Evolutionary conservation across 2,113 vertebrate genomes (phyloP), one percentile per base, ranked within the genome.

Genomic region (Odobenus rosmarus): DNA sequence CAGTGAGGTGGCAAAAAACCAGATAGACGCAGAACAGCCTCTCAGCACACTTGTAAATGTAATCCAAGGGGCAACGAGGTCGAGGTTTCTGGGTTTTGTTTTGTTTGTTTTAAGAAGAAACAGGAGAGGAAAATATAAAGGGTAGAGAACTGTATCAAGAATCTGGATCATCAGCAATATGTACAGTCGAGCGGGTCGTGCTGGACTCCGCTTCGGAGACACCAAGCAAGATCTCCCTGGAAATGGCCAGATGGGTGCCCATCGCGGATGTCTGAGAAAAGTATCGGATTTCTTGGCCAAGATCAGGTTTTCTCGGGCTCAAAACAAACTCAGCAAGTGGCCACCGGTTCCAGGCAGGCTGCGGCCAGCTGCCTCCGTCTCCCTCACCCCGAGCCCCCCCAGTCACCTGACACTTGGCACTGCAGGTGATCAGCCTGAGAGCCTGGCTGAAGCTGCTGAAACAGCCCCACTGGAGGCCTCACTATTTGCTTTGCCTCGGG

Each of bases 401-500:
- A 1, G 87, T 46, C 55, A 26, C 59, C 7, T 39, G 59, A 79
- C 83, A 26, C 23, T 62, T 15, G 31, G n/a, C 23, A 2, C 36
- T 4, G 80, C n/a, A 67, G 51, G 61, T 46, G 79, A 62, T 18
- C 1, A 0, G 83, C 51, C 82, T 11, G 42, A 51, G 7, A 62
- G 69, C 19, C 62, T 0, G 31, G 62, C 62, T 28, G 49, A 51
- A 46, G 53, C 51, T 28, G 10, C 53, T 26, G 18, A 33, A 95
- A 51, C 10, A 42, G 79, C 95, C 95, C 97, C 64, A 24, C 51
- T 26, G 88, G 74, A 98, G 98, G 96, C 97, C 92, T 98, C 71
- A 19, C 96, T 98, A 87, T 98, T 98, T 98, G 97, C 96, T 98
- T 98, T 97, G 97, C 91, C 77, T 97, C 31, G 0, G 97, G 71